Percentiles rank a stretch among this genome's conserved stretches.
Evolutionary conservation across 2,113 vertebrate genomes (phyloP).

Genomic region (Microcebus lehilahytsara): DNA sequence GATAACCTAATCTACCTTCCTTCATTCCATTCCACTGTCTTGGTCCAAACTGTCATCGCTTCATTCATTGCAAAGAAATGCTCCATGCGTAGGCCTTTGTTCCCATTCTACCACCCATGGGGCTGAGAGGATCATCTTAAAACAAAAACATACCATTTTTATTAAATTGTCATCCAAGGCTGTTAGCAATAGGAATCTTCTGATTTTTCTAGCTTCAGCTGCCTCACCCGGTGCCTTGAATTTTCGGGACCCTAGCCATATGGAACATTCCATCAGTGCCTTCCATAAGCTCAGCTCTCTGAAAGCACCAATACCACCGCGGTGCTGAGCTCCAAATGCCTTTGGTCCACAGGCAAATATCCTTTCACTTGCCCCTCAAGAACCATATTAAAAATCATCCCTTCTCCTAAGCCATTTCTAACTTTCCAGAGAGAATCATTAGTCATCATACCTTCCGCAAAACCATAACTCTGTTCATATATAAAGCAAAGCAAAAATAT

Average conservation of each 20-base stretch:
- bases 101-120: background rate
- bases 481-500: background rate
- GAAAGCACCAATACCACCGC: background rate
- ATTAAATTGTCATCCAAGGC: background rate
- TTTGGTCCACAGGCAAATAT: background rate
- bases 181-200: background rate
- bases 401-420: background rate
- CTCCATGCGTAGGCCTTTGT: background rate
- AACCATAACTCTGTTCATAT: background rate
- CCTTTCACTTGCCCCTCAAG: background rate
- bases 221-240: background rate
- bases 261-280: background rate
- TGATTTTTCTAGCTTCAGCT: background rate
- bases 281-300: background rate
- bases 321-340: background rate
- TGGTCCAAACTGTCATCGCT: background rate
- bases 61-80: background rate
- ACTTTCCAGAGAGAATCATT: background rate
- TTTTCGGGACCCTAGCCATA: background rate
- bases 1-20: background rate
- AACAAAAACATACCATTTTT: background rate
- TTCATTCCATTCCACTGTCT: background rate
- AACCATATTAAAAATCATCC: slow-evolving; percentile 10
- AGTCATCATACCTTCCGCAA: background rate
- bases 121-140: background rate